Percentiles rank a stretch among this genome's conserved stretches.
Conservation (phyloP, 1,140 invertebrate genomes). For the Nasonia longicornis region DNA sequence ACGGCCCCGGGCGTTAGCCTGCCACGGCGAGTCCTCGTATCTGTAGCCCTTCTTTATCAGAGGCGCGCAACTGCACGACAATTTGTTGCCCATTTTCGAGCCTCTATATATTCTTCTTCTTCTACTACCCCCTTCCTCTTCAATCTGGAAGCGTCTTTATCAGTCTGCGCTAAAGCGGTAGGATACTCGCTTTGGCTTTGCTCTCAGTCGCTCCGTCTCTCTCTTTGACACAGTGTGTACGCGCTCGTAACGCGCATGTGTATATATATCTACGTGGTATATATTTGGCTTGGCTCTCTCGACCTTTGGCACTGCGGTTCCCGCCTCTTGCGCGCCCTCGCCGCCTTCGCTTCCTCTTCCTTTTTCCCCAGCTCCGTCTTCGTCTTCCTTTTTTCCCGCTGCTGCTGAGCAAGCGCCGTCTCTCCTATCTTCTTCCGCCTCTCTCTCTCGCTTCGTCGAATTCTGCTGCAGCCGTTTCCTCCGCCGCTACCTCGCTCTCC, state of each 20-base stretch:
- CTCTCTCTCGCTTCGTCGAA: neutral
- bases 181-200: conserved; percentile 1
- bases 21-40: conserved; percentile 94
- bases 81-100: conserved; percentile 90
- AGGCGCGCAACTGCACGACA: conserved; percentile 94
- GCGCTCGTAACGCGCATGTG: neutral
- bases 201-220: conserved; percentile 34
- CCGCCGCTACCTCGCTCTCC: neutral
- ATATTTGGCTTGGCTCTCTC: conserved; percentile 42
- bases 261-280: neutral
- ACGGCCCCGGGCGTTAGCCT: conserved; percentile 68
- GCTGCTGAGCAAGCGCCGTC: neutral
- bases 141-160: conserved; percentile 34
- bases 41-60: conserved; percentile 93
- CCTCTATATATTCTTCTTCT: conserved; percentile 29
- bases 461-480: neutral
- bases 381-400: conserved; percentile 1
- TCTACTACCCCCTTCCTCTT: conserved; percentile 34
- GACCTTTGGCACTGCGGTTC: conserved; percentile 46
- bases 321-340: neutral
- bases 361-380: neutral
- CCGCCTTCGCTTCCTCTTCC: neutral
- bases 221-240: conserved; percentile 28
- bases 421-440: conserved; percentile 49
- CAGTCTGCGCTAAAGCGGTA: conserved; percentile 27